These are phyloP conservation scores for Daphoenositta chrysoptera DNA, from an alignment of 2,113 vertebrate genomes.

Conservation along the genomic window DNA sequence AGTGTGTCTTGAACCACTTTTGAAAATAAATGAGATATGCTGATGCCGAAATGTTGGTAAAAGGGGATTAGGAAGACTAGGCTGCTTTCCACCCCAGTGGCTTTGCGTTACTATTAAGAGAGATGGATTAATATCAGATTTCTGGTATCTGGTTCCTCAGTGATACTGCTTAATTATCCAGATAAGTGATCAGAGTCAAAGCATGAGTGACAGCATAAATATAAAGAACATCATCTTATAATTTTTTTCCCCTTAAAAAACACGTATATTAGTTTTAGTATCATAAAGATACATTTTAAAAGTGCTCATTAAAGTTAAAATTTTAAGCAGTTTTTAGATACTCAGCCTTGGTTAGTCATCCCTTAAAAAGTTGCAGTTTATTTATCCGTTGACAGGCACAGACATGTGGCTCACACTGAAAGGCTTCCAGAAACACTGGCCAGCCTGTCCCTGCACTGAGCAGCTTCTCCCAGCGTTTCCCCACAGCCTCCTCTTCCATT, in stretches of 20 bases:
- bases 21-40: conserved; percentile 65
- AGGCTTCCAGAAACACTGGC: not conserved
- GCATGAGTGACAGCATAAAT: conserved; percentile 63
- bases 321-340: conserved; percentile 16
- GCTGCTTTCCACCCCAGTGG: conserved; percentile 63
- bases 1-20: conserved; percentile 54
- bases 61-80: conserved; percentile 72
- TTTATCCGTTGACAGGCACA: not conserved
- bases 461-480: not conserved
- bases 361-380: not conserved
- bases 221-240: conserved; percentile 17
- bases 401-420: not conserved
- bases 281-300: conserved; percentile 41
- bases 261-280: conserved; percentile 58
- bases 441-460: not conserved
- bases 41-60: conserved; percentile 49
- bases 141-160: conserved; percentile 75
- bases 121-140: conserved; percentile 81
- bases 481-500: not conserved
- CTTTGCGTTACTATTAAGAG: conserved; percentile 70
- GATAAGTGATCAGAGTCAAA: conserved; percentile 79
- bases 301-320: conserved; percentile 56
- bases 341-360: conserved; percentile 5
- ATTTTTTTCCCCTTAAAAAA: conserved; percentile 3
- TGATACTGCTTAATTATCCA: conserved; percentile 84